Conservation (phyloP, 2,797 vertebrate species). For the Tolypeutes matacus region DNA sequence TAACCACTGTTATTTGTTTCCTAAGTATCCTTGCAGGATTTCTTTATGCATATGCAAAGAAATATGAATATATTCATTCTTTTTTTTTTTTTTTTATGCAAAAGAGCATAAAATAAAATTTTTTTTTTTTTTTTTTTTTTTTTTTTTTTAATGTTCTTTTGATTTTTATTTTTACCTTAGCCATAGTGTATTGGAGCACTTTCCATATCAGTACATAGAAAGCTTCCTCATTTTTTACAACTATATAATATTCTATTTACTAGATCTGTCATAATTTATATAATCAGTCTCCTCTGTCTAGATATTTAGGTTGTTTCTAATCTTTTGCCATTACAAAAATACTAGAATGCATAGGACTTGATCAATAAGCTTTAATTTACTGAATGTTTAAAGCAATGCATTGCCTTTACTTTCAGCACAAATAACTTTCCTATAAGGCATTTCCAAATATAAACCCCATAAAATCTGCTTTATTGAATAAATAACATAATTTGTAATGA, state of each 20-base stretch:
- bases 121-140: slow-evolving; percentile 7
- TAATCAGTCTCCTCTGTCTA: not conserved
- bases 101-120: not conserved
- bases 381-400: not conserved
- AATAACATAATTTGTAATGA: slow-evolving; percentile 29
- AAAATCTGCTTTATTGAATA: not conserved
- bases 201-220: not conserved
- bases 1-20: not conserved
- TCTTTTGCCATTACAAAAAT: slow-evolving; percentile 39
- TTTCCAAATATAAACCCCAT: slow-evolving; percentile 13
- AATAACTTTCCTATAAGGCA: not conserved
- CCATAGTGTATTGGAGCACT: not conserved
- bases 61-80: not conserved
- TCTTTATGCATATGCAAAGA: not conserved
- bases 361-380: slow-evolving; percentile 4
- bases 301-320: slow-evolving; percentile 15
- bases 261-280: not conserved
- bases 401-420: slow-evolving; percentile 5
- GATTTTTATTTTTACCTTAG: slow-evolving; percentile 18
- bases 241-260: not conserved
- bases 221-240: not conserved
- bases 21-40: not conserved
- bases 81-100: not conserved
- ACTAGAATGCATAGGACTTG: not conserved
- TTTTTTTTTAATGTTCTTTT: no score